Conservation (phyloP, 2,888 invertebrate species). For the Drosophila dives region DNA sequence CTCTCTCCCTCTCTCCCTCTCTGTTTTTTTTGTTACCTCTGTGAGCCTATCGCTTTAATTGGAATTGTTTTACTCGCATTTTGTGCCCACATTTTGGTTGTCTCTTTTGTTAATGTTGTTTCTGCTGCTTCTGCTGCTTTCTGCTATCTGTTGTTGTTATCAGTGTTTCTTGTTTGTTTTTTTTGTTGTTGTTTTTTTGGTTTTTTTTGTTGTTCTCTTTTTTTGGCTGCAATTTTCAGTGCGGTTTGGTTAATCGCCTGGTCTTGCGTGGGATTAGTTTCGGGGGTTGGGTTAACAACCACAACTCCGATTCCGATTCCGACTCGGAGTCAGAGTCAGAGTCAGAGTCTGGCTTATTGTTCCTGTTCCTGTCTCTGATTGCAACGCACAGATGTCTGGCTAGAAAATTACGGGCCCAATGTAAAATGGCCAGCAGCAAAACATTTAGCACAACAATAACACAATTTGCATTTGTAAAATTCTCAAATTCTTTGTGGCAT, state of each 20-base stretch:
- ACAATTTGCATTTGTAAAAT: slow-evolving; percentile 7
- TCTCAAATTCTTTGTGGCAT: background rate
- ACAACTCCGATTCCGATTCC: slow-evolving; percentile 5
- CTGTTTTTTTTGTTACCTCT: background rate
- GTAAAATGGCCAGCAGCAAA: slow-evolving; percentile 13
- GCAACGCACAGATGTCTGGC: slow-evolving; percentile 67
- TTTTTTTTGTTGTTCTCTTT: slow-evolving; percentile 24
- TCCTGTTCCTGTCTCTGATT: slow-evolving; percentile 59
- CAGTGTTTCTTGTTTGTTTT: slow-evolving; percentile 35
- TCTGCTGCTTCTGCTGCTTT: slow-evolving; percentile 17
- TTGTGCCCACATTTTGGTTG: slow-evolving; percentile 60
- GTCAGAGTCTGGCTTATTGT: slow-evolving; percentile 48
- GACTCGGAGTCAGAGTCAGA: slow-evolving; percentile 1
- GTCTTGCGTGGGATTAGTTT: slow-evolving; percentile 64
- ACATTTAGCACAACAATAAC: slow-evolving; percentile 1
- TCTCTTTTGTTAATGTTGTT: slow-evolving; percentile 51
- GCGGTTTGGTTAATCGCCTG: slow-evolving; percentile 64
- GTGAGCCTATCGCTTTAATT: slow-evolving; percentile 64
- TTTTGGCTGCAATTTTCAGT: slow-evolving; percentile 64
- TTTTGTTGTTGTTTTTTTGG: background rate
- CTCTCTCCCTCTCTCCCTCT: background rate
- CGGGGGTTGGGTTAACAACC: slow-evolving; percentile 5
- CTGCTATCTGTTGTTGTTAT: slow-evolving; percentile 65
- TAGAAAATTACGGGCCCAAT: slow-evolving; percentile 27
- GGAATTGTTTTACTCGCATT: slow-evolving; percentile 70